Percentiles rank a stretch among this genome's conserved stretches.
These are phyloP conservation scores for Parauchenoglanis punctatus DNA, from an alignment of 2,797 vertebrate genomes.

Conservation along the genomic window DNA sequence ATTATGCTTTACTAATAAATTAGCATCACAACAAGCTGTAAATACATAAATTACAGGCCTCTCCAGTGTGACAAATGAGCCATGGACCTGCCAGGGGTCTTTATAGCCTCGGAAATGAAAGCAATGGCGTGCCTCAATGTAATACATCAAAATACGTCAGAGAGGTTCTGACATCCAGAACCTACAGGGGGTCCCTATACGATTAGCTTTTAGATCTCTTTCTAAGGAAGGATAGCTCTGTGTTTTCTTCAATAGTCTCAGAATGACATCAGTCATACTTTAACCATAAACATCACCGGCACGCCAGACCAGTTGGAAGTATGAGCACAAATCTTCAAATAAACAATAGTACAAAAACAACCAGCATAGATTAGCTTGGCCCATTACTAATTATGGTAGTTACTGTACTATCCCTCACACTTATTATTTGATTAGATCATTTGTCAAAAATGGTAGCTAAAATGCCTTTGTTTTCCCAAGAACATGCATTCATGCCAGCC, in stretches of 20 bases:
- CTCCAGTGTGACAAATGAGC: conserved; percentile 44
- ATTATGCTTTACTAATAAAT: conserved; percentile 7
- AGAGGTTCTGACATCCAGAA: conserved; percentile 29
- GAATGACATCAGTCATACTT: conserved; percentile 18
- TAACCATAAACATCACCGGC: neutral
- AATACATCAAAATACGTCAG: conserved; percentile 16
- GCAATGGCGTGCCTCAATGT: conserved; percentile 22
- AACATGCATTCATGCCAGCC: neutral
- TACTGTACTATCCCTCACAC: no score
- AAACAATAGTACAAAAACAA: neutral
- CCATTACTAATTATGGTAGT: neutral
- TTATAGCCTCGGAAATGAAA: conserved; percentile 34
- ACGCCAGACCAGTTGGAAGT: neutral
- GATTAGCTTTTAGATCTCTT: conserved; percentile 15
- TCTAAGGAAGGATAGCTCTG: conserved; percentile 16
- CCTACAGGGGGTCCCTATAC: conserved; percentile 6
- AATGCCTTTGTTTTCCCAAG: neutral
- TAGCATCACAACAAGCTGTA: conserved; percentile 19
- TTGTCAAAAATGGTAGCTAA: neutral
- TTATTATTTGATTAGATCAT: neutral
- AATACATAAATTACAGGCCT: conserved; percentile 39
- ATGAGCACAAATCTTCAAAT: neutral
- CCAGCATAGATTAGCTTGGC: neutral
- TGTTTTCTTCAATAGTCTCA: conserved; percentile 17
- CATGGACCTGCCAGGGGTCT: neutral